Evolutionary conservation across 37 sponge, comb jelly and placozoan species (phyloP).

Genomic region (Haliclona indistincta): DNA sequence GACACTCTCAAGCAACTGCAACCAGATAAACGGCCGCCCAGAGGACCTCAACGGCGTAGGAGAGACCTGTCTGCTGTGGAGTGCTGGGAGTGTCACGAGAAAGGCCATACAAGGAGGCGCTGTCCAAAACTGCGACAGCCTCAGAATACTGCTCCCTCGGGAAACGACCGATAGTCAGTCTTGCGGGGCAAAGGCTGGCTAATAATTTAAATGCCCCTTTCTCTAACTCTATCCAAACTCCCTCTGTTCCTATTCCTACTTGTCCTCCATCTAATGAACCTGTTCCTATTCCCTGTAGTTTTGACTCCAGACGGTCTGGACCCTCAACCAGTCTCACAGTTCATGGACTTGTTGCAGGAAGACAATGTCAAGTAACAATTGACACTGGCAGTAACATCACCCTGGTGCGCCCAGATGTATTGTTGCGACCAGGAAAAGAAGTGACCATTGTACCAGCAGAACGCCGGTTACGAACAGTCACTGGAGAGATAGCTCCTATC

Average conservation of each 20-base stretch:
- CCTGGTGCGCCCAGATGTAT: slow-evolving; percentile 5
- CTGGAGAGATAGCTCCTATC: background rate
- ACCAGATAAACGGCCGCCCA: too few relatives aligned
- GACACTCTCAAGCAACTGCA: too few relatives aligned
- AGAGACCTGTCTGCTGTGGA: too few relatives aligned
- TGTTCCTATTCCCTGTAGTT: too few relatives aligned
- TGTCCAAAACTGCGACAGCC: background rate
- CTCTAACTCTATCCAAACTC: background rate
- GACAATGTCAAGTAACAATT: background rate
- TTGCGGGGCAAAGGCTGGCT: slow-evolving; percentile 30
- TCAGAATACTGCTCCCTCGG: background rate
- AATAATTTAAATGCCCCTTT: background rate
- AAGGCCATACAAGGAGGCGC: background rate
- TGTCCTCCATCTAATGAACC: too few relatives aligned
- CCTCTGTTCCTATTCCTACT: too few relatives aligned
- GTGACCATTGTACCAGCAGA: background rate
- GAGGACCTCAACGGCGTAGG: too few relatives aligned
- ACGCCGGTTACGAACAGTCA: background rate
- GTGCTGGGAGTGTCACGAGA: background rate
- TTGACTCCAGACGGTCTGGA: too few relatives aligned
- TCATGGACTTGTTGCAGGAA: background rate
- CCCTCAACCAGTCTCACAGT: background rate
- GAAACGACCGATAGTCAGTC: slow-evolving; percentile 8
- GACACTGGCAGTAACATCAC: too few relatives aligned
- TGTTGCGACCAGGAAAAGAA: background rate